Evolutionary conservation across 2,888 invertebrate genomes (phyloP).

Genomic region (Rhagium mordax): DNA sequence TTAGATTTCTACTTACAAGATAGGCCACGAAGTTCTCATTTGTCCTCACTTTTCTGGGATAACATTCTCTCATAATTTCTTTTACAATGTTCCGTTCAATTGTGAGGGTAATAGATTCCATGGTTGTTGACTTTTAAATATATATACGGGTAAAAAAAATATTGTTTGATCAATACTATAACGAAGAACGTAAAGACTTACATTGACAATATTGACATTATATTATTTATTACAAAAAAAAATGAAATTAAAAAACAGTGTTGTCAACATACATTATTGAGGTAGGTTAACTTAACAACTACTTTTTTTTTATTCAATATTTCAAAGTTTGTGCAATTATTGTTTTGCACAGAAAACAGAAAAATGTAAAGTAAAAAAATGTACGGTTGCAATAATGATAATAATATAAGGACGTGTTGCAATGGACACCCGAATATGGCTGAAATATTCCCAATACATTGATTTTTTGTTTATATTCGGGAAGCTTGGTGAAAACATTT

Average conservation of each 20-base stretch:
- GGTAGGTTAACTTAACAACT: no score
- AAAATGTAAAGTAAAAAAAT: no score
- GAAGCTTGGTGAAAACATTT: no score
- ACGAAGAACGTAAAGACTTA: neutral
- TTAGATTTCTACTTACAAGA: slow-evolving; percentile 53
- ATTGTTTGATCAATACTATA: slow-evolving; percentile 51
- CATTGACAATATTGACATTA: slow-evolving; percentile 7
- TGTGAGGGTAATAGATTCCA: slow-evolving; percentile 26
- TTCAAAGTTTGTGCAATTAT: no score
- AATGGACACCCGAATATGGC: no score
- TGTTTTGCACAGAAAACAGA: no score
- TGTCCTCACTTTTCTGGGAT: slow-evolving; percentile 66
- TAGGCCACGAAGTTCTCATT: slow-evolving; percentile 73
- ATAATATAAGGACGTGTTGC: no score
- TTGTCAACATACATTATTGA: neutral
- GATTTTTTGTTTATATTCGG: no score
- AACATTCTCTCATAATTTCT: slow-evolving; percentile 74
- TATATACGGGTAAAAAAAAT: neutral
- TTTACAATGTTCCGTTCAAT: slow-evolving; percentile 73
- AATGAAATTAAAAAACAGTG: neutral
- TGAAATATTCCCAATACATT: no score
- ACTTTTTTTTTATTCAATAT: no score
- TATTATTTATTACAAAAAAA: slow-evolving; percentile 2
- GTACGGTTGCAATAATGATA: no score
- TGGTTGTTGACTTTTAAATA: slow-evolving; percentile 6